Percentiles rank a stretch among this genome's conserved stretches.
These are phyloP conservation scores for Synanthedon tipuliformis DNA, from an alignment of 2,888 invertebrate genomes.

Conservation along the genomic window DNA sequence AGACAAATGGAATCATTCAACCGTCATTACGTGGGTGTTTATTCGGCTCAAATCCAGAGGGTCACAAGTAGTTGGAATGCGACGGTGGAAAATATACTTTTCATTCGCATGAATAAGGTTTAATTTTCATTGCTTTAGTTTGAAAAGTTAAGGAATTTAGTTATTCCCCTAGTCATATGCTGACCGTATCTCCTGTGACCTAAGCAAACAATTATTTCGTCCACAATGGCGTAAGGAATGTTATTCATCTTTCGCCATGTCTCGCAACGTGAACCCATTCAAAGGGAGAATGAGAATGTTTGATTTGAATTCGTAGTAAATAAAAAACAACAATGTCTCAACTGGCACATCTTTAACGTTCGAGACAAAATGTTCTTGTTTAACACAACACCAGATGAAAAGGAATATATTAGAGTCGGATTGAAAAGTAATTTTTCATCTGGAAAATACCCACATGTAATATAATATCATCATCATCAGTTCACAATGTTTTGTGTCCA, in stretches of 20 bases:
- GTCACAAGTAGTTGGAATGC: conserved; percentile 1
- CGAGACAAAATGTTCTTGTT: too few species aligned
- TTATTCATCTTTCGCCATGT: conserved; percentile 12
- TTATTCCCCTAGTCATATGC: conserved; percentile 9
- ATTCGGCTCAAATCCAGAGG: conserved; percentile 7
- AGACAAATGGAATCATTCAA: conserved; percentile 31
- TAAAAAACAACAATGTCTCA: too few species aligned
- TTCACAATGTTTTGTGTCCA: too few species aligned
- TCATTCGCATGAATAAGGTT: conserved; percentile 10
- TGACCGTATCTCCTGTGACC: conserved; percentile 8
- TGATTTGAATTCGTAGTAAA: too few species aligned
- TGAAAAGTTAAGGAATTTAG: conserved; percentile 11
- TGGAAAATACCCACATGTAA: too few species aligned
- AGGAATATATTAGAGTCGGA: too few species aligned
- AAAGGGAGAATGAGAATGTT: conserved; percentile 3
- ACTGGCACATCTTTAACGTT: too few species aligned
- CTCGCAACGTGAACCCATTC: conserved; percentile 10
- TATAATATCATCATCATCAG: too few species aligned
- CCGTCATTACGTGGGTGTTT: conserved; percentile 24
- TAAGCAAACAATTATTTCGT: conserved; percentile 19
- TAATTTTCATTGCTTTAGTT: background rate
- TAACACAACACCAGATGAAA: too few species aligned
- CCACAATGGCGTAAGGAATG: conserved; percentile 17
- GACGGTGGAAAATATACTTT: conserved; percentile 8
- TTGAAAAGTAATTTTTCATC: too few species aligned